Conservation (phyloP, 2,888 invertebrate species). For the Kryphioiulus occultus region DNA sequence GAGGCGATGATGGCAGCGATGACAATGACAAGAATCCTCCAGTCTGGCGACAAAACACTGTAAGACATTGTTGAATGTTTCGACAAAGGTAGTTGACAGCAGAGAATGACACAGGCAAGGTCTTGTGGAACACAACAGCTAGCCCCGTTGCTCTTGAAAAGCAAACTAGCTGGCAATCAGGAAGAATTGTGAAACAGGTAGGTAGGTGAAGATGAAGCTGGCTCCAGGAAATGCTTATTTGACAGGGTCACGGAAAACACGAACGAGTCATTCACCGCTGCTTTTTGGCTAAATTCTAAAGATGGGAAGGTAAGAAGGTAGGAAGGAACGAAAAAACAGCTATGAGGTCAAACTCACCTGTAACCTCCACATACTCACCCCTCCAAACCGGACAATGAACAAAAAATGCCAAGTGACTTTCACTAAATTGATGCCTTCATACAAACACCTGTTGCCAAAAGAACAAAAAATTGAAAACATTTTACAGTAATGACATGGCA, state of each 20-base stretch:
- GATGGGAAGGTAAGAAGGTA: background rate
- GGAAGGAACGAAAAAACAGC: background rate
- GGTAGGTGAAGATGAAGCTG: background rate
- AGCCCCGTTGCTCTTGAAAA: background rate
- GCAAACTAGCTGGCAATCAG: background rate
- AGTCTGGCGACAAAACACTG: background rate
- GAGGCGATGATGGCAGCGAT: background rate
- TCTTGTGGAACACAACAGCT: background rate
- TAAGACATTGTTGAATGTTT: background rate
- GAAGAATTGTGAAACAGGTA: background rate
- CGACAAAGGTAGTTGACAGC: background rate
- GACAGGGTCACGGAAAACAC: slow-evolving; percentile 10
- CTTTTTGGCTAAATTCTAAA: background rate
- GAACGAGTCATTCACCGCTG: slow-evolving; percentile 26
- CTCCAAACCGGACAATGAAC: background rate
- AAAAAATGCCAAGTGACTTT: background rate
- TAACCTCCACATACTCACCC: background rate
- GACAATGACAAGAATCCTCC: background rate
- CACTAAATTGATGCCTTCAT: background rate
- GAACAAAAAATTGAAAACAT: background rate
- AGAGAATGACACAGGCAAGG: background rate
- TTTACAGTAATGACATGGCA: too few relatives aligned
- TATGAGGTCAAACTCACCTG: background rate
- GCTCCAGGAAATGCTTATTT: background rate
- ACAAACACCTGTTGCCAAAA: background rate